Percentiles rank a stretch among this genome's conserved stretches.
These are phyloP conservation scores for Kuschelorhynchus macadamiae DNA, from an alignment of 2,888 invertebrate species.

Conservation along the genomic window DNA sequence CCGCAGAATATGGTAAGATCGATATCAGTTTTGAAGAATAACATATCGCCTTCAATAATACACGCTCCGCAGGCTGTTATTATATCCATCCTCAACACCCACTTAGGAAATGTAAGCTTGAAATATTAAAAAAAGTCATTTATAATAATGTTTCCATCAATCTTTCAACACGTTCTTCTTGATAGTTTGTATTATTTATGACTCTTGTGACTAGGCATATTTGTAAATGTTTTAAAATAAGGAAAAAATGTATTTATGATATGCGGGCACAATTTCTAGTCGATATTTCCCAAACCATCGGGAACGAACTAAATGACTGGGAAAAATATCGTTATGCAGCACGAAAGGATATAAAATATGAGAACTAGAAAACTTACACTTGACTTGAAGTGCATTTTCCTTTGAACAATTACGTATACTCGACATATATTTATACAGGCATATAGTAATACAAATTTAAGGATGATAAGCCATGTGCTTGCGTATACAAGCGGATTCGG, in stretches of 20 bases:
- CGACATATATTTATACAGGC: neutral
- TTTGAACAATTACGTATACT: slow-evolving; percentile 19
- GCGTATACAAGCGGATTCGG: too few relatives aligned
- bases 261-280: slow-evolving; percentile 24
- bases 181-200: slow-evolving; percentile 46
- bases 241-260: slow-evolving; percentile 39
- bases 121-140: slow-evolving; percentile 44
- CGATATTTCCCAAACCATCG: slow-evolving; percentile 36
- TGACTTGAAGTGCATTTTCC: slow-evolving; percentile 20
- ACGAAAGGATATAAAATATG: slow-evolving; percentile 27
- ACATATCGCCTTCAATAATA: too few relatives aligned
- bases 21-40: too few relatives aligned
- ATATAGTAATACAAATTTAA: neutral
- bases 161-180: slow-evolving; percentile 43
- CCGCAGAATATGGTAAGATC: too few relatives aligned
- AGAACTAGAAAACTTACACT: slow-evolving; percentile 10
- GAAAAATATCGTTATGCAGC: slow-evolving; percentile 29
- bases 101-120: slow-evolving; percentile 36
- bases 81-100: slow-evolving; percentile 20
- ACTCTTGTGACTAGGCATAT: slow-evolving; percentile 40
- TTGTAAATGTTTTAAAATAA: slow-evolving; percentile 41
- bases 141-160: slow-evolving; percentile 43
- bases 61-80: too few relatives aligned
- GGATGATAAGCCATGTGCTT: slow-evolving; percentile 2
- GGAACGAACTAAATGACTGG: slow-evolving; percentile 37